phyloP scores from a whole-genome alignment of 2,888 invertebrate species.

The Girardia tigrina region DNA sequence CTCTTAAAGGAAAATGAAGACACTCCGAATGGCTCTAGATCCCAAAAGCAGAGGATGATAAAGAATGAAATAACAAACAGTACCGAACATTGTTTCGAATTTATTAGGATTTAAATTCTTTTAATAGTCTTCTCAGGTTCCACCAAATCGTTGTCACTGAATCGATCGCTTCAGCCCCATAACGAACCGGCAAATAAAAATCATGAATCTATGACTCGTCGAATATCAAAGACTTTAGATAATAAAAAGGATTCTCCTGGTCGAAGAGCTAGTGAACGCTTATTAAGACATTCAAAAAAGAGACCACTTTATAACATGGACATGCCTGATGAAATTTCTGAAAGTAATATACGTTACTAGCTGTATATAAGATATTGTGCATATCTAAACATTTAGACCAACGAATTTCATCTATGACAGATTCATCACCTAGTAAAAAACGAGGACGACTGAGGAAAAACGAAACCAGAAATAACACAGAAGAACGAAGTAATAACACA shows the following conservation, averaged over 20 bases:
- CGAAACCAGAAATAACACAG: not conserved
- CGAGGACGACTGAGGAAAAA: not conserved
- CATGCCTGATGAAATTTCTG: no score
- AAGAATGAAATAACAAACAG: not conserved
- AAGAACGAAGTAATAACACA: not conserved
- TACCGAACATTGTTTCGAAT: not conserved
- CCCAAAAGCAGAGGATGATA: not conserved
- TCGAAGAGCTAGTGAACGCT: not conserved
- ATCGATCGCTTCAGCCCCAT: not conserved
- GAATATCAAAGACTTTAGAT: not conserved
- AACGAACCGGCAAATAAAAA: not conserved
- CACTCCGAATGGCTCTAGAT: not conserved
- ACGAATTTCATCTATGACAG: no score
- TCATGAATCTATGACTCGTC: not conserved
- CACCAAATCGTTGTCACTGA: not conserved
- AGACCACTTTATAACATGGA: not conserved
- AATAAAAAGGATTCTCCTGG: not conserved
- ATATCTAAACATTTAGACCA: no score
- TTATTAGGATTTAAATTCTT: not conserved
- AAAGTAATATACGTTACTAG: no score
- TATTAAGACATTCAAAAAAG: not conserved
- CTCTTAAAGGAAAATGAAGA: not conserved
- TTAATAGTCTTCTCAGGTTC: not conserved
- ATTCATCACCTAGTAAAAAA: not conserved
- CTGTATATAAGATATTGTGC: no score